Percentiles rank a stretch among this genome's conserved stretches.
Evolutionary conservation across 2,888 invertebrate genomes (phyloP).

Genomic region (Plagiodera versicolora): DNA sequence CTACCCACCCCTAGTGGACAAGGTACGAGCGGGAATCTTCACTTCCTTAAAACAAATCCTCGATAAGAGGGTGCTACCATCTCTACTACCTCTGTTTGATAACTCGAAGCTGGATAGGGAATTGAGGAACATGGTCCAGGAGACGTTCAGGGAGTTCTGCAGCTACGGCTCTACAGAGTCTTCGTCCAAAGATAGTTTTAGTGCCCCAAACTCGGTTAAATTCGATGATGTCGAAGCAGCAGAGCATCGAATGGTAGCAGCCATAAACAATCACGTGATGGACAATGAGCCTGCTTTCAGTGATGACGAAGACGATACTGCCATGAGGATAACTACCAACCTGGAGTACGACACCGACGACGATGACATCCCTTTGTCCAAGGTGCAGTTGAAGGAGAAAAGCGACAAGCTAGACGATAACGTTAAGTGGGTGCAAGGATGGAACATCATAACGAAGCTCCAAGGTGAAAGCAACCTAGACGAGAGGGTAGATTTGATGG

Average conservation of each 20-base stretch:
- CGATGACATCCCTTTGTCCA: slow-evolving; percentile 51
- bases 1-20: slow-evolving; percentile 76
- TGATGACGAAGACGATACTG: slow-evolving; percentile 77
- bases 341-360: slow-evolving; percentile 69
- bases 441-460: slow-evolving; percentile 59
- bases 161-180: slow-evolving; percentile 45
- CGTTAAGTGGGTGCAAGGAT: slow-evolving; percentile 60
- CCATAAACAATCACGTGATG: slow-evolving; percentile 57
- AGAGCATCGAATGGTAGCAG: no score
- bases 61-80: slow-evolving; percentile 89
- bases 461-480: slow-evolving; percentile 62
- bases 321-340: slow-evolving; percentile 47
- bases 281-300: slow-evolving; percentile 78
- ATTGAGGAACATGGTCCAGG: slow-evolving; percentile 79
- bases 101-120: slow-evolving; percentile 86
- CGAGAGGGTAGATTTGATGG: slow-evolving; percentile 65
- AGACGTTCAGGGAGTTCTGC: slow-evolving; percentile 91
- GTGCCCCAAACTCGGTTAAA: slow-evolving; percentile 34
- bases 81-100: slow-evolving; percentile 83
- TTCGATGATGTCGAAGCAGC: slow-evolving; percentile 37
- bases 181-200: slow-evolving; percentile 39
- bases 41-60: slow-evolving; percentile 83
- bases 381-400: slow-evolving; percentile 65
- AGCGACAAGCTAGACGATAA: slow-evolving; percentile 50
- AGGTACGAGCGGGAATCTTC: slow-evolving; percentile 79